These are phyloP conservation scores for Aphis craccivora DNA, from an alignment of 1,140 invertebrate genomes.

Conservation along the genomic window DNA sequence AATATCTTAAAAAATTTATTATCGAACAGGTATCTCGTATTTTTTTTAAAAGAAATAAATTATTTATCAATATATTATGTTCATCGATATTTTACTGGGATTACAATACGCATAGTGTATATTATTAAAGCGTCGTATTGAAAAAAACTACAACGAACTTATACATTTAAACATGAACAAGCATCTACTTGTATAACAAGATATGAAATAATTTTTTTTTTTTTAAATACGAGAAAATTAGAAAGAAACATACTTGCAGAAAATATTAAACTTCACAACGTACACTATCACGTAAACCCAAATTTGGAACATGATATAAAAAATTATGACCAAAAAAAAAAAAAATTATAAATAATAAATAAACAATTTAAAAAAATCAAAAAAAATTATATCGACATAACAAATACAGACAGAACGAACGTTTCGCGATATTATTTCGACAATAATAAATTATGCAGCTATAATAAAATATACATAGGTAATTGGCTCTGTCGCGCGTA, in stretches of 20 bases:
- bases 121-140: not conserved
- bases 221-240: not conserved
- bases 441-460: too few relatives aligned
- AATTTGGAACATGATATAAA: too few relatives aligned
- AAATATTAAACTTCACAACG: too few relatives aligned
- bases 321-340: too few relatives aligned
- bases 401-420: not conserved
- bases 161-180: not conserved
- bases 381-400: not conserved
- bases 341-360: not conserved
- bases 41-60: not conserved
- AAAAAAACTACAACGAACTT: not conserved
- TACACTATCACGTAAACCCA: too few relatives aligned
- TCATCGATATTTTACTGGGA: not conserved
- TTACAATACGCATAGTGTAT: not conserved
- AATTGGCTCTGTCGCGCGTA: too few relatives aligned
- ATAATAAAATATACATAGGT: too few relatives aligned
- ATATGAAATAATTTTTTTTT: not conserved
- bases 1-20: not conserved
- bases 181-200: not conserved
- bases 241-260: too few relatives aligned
- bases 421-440: too few relatives aligned
- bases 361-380: not conserved
- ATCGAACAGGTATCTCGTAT: not conserved
- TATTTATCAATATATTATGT: not conserved